Evolutionary conservation across 1,140 invertebrate species (phyloP).

Genomic region (Eulimnadia texana): DNA sequence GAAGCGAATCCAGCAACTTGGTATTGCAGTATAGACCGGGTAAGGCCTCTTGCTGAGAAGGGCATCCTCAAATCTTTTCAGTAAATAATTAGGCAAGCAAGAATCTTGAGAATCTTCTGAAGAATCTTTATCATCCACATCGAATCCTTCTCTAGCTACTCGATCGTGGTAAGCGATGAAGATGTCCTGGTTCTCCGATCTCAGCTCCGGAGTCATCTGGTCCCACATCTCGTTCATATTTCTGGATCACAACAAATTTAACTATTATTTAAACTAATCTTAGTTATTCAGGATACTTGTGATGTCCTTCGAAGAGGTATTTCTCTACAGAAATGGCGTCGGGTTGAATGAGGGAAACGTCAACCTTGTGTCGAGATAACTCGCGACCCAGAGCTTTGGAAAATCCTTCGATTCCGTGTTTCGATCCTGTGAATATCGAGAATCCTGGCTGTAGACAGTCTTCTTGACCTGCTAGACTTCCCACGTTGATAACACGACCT

Average conservation of each 20-base stretch:
- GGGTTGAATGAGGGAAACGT: constrained; percentile 28
- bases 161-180: constrained; percentile 22
- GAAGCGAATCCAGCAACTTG: constrained; percentile 3
- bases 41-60: constrained; percentile 12
- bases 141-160: constrained; percentile 15
- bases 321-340: constrained; percentile 29
- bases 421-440: constrained; percentile 29
- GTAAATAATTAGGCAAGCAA: constrained; percentile 2
- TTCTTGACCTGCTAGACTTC: constrained; percentile 21
- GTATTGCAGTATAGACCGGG: background rate
- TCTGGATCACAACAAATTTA: constrained; percentile 6
- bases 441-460: constrained; percentile 23
- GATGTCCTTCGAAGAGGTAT: constrained; percentile 17
- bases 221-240: constrained; percentile 24
- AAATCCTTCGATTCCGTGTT: constrained; percentile 29
- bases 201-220: constrained; percentile 18
- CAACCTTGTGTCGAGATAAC: constrained; percentile 28
- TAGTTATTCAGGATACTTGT: too few species aligned
- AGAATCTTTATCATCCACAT: constrained; percentile 11
- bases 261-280: too few species aligned
- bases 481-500: constrained; percentile 32
- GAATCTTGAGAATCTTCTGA: background rate
- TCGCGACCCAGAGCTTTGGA: constrained; percentile 27
- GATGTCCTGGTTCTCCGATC: constrained; percentile 20
- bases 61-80: constrained; percentile 15